These are phyloP conservation scores for Mesocentrotus franciscanus DNA, from an alignment of 53 echinoderm and acorn worm genomes.

Conservation along the genomic window DNA sequence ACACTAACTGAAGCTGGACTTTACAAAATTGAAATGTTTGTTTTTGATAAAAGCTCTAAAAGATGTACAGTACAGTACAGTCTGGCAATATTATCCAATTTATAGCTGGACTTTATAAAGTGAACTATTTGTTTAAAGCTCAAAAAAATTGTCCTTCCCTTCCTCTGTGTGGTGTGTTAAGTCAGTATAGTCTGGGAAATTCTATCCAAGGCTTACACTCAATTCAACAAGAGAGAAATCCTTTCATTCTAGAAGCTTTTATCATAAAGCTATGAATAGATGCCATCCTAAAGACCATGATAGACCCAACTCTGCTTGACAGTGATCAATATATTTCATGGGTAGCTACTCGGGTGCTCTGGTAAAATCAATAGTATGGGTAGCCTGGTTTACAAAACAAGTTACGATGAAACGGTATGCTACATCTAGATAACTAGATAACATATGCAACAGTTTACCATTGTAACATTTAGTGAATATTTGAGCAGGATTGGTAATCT, in stretches of 20 bases:
- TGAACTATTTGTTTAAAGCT: too few relatives aligned
- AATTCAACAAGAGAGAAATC: background rate
- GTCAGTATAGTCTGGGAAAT: too few relatives aligned
- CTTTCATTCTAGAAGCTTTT: background rate
- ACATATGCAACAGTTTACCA: too few relatives aligned
- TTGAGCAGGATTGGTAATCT: too few relatives aligned
- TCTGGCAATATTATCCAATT: background rate
- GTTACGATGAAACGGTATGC: slow-evolving; percentile 5
- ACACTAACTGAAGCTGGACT: background rate
- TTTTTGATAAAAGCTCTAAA: too few relatives aligned
- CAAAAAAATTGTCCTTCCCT: background rate
- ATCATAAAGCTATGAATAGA: background rate
- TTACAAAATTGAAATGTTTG: too few relatives aligned
- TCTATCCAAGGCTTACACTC: background rate
- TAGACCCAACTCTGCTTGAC: background rate
- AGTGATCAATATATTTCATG: background rate
- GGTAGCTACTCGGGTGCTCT: background rate
- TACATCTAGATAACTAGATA: too few relatives aligned
- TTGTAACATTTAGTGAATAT: too few relatives aligned
- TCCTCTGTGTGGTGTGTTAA: background rate
- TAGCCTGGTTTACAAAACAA: background rate
- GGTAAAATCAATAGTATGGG: background rate
- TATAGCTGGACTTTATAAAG: background rate
- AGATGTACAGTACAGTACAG: too few relatives aligned
- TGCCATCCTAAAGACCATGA: background rate